Base-by-base conservation (phyloP, 2,113 vertebrate genomes). In the Prietella phreatophila region DNA sequence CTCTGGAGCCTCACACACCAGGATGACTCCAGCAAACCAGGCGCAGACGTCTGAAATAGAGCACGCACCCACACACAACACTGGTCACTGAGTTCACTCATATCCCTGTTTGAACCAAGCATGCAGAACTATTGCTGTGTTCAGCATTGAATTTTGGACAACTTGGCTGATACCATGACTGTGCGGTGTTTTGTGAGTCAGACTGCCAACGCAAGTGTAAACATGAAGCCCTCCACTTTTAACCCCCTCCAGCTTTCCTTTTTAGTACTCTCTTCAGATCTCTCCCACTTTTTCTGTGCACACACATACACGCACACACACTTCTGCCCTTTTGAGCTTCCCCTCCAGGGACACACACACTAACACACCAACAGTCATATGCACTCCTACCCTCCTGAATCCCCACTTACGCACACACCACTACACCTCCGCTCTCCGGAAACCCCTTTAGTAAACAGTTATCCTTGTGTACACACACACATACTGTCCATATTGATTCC, bases 181-280 rank as follows among this genome's bases (percentile, higher is more conserved):
- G 58, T 63, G 65, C 55, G 61, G 73, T 80, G 58, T 80, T 47
- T 84, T 53, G 55, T 88, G 87, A 88, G 82, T 88, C 87, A 88
- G 60, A 69, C 83, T 88, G 73, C 73, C 61, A 80, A 85, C 33
- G 82, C 82, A 84, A 76, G 75, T 71, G 69, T 58, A 58, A 56
- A 83, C 86, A 83, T 30, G 47, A 81, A 79, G 73, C 30, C 61
- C 50, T 67, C 60, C 61, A 80, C 60, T 67, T 47, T 78, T 76
- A 84, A 42, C 50, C 82, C 87, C 20, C 61, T 84, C 82, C 82
- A 80, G 60, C 60, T 30, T 79, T 88, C 11, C 50, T 63, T 79
- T 88, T 88, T 58, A 56, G 25, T 88, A 58, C 73, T 11, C 33
- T 69, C 73, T 79, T 79, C 60, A 88, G 82, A 78, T 88, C 73